Conservation (phyloP, 2,113 vertebrate species). For the Brachyhypopomus occidentalis region DNA sequence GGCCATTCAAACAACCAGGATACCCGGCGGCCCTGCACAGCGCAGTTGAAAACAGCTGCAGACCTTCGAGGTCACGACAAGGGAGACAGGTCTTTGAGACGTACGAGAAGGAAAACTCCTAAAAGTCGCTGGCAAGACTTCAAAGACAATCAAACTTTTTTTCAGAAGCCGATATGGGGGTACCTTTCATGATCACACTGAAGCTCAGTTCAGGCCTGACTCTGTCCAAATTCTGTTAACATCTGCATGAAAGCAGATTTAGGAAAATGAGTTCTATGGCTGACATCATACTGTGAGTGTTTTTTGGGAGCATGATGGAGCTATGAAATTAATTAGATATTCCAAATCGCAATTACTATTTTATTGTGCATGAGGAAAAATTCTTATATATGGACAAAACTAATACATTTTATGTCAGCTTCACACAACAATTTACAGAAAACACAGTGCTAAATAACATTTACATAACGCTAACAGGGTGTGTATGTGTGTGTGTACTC, state of each 20-base stretch:
- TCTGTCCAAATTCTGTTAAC: background rate
- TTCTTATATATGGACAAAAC: too few species aligned
- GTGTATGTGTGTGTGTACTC: too few species aligned
- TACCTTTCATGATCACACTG: background rate
- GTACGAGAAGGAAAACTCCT: conserved; percentile 12
- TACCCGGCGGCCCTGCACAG: conserved; percentile 21
- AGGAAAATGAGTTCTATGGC: too few species aligned
- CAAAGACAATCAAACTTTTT: background rate
- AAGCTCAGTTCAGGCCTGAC: background rate
- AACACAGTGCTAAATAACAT: too few species aligned
- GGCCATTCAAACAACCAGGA: conserved; percentile 28
- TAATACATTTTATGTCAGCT: background rate
- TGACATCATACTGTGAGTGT: background rate
- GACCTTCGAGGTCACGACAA: conserved; percentile 23
- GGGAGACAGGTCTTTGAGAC: conserved; percentile 7
- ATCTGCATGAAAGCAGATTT: background rate
- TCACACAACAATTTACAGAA: too few species aligned
- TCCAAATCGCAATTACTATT: background rate
- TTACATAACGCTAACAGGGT: too few species aligned
- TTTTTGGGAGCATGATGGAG: background rate
- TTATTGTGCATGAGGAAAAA: too few species aligned
- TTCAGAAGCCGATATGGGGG: background rate
- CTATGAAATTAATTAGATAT: background rate
- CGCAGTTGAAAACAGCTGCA: conserved; percentile 39
- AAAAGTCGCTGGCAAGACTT: conserved; percentile 28